These are phyloP conservation scores for Salmo trutta DNA, from an alignment of 2,797 vertebrate genomes.

Conservation along the genomic window DNA sequence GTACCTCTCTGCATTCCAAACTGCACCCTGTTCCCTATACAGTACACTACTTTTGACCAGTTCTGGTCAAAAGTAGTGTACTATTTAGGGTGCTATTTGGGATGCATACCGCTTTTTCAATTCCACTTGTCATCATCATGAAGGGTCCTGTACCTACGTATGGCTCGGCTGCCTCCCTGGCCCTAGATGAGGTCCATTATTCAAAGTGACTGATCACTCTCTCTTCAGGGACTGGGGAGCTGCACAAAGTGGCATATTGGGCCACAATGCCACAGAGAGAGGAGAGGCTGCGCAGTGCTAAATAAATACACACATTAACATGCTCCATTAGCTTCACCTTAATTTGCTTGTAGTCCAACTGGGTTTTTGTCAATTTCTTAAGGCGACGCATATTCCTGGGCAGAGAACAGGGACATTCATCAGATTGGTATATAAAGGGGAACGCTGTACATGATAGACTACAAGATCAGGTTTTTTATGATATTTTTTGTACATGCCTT, in stretches of 20 bases:
- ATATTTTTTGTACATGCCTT: too few relatives aligned
- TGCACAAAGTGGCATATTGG: slow-evolving; percentile 49
- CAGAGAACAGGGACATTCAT: not conserved
- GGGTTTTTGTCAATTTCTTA: slow-evolving; percentile 13
- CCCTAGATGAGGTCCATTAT: slow-evolving; percentile 63
- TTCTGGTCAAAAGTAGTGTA: not conserved
- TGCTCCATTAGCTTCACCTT: slow-evolving; percentile 67
- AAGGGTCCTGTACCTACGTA: slow-evolving; percentile 49
- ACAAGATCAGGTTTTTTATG: not conserved
- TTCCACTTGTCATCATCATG: slow-evolving; percentile 58
- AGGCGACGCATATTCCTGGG: not conserved
- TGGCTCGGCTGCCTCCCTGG: slow-evolving; percentile 24
- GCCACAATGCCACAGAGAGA: slow-evolving; percentile 7
- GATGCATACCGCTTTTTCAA: slow-evolving; percentile 12
- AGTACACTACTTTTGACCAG: not conserved
- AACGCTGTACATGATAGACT: not conserved
- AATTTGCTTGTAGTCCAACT: slow-evolving; percentile 60
- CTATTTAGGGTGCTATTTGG: not conserved
- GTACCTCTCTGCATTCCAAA: slow-evolving; percentile 10
- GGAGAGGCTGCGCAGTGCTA: slow-evolving; percentile 40
- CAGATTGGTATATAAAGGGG: not conserved
- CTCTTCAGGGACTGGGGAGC: slow-evolving; percentile 45
- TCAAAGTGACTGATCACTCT: slow-evolving; percentile 71
- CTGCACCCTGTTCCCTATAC: not conserved
- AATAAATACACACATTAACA: slow-evolving; percentile 69